A percentile compares a stretch with the other conserved stretches of the same genome.
phyloP scores from a whole-genome alignment of 2,113 vertebrate genomes.

The Phaethornis superciliosus region DNA sequence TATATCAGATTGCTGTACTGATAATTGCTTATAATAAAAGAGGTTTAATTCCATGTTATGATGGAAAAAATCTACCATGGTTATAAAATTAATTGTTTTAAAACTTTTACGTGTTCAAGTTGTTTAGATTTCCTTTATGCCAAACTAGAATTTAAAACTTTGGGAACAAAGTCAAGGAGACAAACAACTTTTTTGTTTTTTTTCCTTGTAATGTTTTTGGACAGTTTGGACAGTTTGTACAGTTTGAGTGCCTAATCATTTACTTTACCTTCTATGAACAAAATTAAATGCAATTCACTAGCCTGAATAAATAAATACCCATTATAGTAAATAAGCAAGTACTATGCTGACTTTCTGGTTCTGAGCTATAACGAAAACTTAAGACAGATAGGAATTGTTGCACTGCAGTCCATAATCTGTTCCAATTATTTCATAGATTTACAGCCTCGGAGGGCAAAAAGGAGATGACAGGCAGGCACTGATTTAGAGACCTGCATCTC shows the following conservation, averaged over 20 bases:
- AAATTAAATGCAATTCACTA: constrained; percentile 58
- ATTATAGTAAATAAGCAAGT: constrained; percentile 45
- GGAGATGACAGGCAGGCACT: accelerated
- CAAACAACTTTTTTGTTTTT: background rate
- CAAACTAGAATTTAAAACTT: background rate
- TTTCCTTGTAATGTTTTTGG: constrained; percentile 24
- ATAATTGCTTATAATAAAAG: background rate
- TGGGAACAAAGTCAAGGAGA: constrained; percentile 38
- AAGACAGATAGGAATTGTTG: background rate
- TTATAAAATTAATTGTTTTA: background rate
- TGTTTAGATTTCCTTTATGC: background rate
- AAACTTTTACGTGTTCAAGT: background rate
- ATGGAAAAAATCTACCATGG: background rate
- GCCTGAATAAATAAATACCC: constrained; percentile 54
- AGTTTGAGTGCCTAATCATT: constrained; percentile 59
- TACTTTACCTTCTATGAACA: constrained; percentile 60
- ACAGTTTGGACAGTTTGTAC: constrained; percentile 3
- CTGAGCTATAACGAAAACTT: background rate
- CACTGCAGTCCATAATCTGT: background rate
- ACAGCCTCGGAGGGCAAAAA: background rate
- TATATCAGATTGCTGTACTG: background rate
- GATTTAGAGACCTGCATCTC: background rate
- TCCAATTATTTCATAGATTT: background rate
- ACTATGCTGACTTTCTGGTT: constrained; percentile 16
- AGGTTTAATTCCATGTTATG: background rate